Base-by-base conservation (phyloP, 2,113 vertebrate genomes). In the Puffinus mauretanicus region DNA sequence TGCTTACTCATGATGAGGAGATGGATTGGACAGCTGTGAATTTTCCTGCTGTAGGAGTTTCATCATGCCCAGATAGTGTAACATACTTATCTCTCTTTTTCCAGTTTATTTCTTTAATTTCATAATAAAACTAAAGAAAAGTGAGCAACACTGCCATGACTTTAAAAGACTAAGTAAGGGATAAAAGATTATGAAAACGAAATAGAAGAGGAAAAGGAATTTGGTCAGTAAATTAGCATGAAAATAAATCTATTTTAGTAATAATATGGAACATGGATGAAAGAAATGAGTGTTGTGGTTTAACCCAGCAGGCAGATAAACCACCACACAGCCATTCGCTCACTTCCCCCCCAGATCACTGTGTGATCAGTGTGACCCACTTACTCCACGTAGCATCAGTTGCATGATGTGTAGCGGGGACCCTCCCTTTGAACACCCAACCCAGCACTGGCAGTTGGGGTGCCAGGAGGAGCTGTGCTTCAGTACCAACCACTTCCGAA, bases 1-100 rank as follows among this genome's bases (percentile, higher is more conserved):
- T 77, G 83, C 95, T 96, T 96, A 86, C 65, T 96, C 91, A 38
- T 64, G 55, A 62, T 62, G 81, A 70, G 76, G 57, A 82, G 52
- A 30, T 80, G 58, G 54, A 71, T 94, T 87, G 78, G 79, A 94
- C 95, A 94, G 94, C 71, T 91, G 77, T 94, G 65, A 93, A 93
- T 91, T 90, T 95, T 81, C 90, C 95, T 92, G 58, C 66, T 91
- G 73, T 36, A 83, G 81, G 78, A 58, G 25, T 90, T 86, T 92
- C 72, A 75, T 65, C 85, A 47, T 57, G 54, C 57, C 94, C n/a
- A 81, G 17, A 62, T 57, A 77, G 52, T 92, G n/a, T 78, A 88
- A 42, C 16, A 2, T 40, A n/a, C 15, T 71, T 49, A 21, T 22
- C n/a, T 93, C 69, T 87, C 36, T 67, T 78, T 93, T 88, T n/a